Evolutionary conservation across 1,140 invertebrate species (phyloP), one percentile per base, ranked within the genome.

Genomic region (Temnothorax curvispinosus): DNA sequence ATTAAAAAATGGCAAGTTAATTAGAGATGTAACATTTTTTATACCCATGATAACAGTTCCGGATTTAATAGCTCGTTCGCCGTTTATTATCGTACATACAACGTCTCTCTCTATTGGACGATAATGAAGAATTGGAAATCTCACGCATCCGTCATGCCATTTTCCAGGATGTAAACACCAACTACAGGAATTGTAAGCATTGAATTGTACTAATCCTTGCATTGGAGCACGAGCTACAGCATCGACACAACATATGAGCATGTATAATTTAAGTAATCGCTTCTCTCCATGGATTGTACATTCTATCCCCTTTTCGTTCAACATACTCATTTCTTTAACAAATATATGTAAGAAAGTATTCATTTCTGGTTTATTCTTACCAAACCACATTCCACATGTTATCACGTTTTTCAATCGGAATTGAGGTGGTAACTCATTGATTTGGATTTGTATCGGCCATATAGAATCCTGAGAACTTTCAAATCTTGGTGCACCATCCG

Each of bases 11-110:
- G 32, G 32, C n/a, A 65, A 41, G 41, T 18, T 41, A 65, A 65
- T 65, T 65, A 65, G 15, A 41, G 62, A 35, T 15, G 62, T 65
- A 65, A 65, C 62, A 65, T 38, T 38, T 65, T 65, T 65, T 18
- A 52, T 15, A 41, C 32, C 7, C 3, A 8, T 38, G 8, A 65
- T 41, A 41, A 65, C 35, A 41, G 13, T 65, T 65, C 62, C 32
- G 4, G 5, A 6, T 64, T 13, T 13, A 65, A 65, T 35, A 65
- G 62, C 62, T 6, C 8, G 15, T 41, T 65, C 7, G n/a, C 62
- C 62, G 18, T 18, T 7, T 41, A 18, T n/a, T 65, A 38, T 65
- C 15, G 15, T 65, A n/a, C 15, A 15, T 38, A 9, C 35, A 41
- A 65, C 35, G 0, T 65, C 13, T 65, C 62, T 65, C 2, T 38